Percentiles rank a stretch among this genome's conserved stretches.
phyloP scores from a whole-genome alignment of 1,140 invertebrate genomes.

The Hylaeus anthracinus region DNA sequence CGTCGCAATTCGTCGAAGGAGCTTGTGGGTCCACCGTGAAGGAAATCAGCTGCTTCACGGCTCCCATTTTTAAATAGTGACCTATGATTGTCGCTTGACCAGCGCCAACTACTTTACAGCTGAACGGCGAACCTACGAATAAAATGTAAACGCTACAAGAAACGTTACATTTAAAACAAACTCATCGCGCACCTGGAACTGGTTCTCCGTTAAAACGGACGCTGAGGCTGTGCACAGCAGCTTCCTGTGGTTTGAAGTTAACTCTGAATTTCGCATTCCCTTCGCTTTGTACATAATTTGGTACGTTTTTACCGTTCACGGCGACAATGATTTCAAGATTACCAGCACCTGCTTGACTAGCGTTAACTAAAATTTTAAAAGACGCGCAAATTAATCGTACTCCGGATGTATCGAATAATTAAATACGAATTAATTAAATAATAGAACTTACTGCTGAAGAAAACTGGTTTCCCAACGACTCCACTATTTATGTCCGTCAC shows the following conservation, averaged over 20 bases:
- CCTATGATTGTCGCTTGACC: constrained; percentile 84
- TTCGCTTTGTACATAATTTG: constrained; percentile 98
- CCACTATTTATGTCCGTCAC: constrained; percentile 95
- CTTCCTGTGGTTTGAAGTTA: constrained; percentile 97
- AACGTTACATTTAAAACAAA: neutral
- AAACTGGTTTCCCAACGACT: constrained; percentile 94
- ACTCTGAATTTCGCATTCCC: constrained; percentile 97
- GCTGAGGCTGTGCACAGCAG: constrained; percentile 92
- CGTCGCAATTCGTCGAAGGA: constrained; percentile 80
- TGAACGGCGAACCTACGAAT: constrained; percentile 91
- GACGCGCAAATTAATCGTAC: neutral
- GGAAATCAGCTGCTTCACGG: constrained; percentile 82
- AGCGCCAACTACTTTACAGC: constrained; percentile 87
- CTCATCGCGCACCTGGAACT: constrained; percentile 86
- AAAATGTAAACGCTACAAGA: neutral
- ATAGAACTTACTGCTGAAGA: constrained; percentile 92
- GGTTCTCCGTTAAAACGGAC: constrained; percentile 98
- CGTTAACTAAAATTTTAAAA: constrained; percentile 84
- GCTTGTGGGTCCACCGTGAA: constrained; percentile 84
- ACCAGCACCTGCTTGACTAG: constrained; percentile 92
- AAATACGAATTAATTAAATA: neutral
- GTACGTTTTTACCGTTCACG: constrained; percentile 98
- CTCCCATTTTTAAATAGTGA: constrained; percentile 83
- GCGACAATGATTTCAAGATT: constrained; percentile 99
- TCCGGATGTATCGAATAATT: neutral